These are phyloP conservation scores for Cryptomyrus ogoouensis DNA, from an alignment of 2,113 vertebrate genomes.

Conservation along the genomic window DNA sequence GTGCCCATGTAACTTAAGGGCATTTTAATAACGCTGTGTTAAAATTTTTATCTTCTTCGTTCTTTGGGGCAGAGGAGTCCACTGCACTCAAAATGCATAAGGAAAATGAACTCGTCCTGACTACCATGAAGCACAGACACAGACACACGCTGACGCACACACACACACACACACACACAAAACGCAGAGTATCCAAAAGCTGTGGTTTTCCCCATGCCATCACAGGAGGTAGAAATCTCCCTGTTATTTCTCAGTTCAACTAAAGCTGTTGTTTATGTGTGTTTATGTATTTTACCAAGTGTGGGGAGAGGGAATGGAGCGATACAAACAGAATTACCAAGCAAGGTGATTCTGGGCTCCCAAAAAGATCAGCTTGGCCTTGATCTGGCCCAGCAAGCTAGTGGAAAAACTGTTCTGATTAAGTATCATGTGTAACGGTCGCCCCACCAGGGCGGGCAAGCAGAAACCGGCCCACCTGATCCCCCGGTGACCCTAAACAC, in stretches of 20 bases:
- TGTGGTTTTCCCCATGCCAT: background rate
- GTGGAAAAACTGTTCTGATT: background rate
- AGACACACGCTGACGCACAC: background rate
- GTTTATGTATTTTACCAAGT: background rate
- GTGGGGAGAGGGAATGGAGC: background rate
- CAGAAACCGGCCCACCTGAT: conserved; percentile 1
- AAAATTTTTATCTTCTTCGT: background rate
- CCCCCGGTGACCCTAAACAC: background rate
- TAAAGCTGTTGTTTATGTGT: background rate
- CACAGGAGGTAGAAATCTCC: background rate
- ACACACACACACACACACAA: background rate
- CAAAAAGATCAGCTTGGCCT: background rate
- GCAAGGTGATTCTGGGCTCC: background rate
- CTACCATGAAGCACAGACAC: background rate
- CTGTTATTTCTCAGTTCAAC: background rate
- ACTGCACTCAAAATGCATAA: background rate
- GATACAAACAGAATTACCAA: background rate
- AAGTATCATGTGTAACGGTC: background rate
- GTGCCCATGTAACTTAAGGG: background rate
- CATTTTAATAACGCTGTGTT: background rate
- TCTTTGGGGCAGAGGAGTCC: background rate
- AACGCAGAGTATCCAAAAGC: background rate
- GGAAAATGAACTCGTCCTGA: background rate
- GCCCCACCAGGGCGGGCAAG: background rate
- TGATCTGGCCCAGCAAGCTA: background rate